Conservation (phyloP, 2,888 invertebrate species). For the Laspeyria flexula region DNA sequence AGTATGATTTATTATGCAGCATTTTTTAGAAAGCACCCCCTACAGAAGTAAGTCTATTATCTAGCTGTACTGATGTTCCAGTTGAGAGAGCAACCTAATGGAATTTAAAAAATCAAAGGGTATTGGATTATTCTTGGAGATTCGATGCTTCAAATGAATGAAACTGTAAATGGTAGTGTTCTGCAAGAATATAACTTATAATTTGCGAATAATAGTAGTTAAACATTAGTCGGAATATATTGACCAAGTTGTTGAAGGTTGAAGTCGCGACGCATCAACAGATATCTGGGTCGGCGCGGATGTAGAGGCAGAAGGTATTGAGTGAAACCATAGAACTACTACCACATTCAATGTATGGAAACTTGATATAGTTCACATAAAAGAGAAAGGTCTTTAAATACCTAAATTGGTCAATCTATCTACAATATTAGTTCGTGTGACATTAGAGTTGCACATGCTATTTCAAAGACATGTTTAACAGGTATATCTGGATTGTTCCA, state of each 20-base stretch:
- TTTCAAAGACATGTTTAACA: constrained; percentile 46
- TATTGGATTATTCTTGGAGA: too few relatives aligned
- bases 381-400: constrained; percentile 44
- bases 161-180: too few relatives aligned
- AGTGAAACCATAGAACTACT: constrained; percentile 59
- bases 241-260: constrained; percentile 56
- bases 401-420: constrained; percentile 23
- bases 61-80: too few relatives aligned
- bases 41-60: too few relatives aligned
- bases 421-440: constrained; percentile 31
- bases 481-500: constrained; percentile 47
- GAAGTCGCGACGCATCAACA: constrained; percentile 51
- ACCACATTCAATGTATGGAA: constrained; percentile 31
- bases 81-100: too few relatives aligned
- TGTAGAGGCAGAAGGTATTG: constrained; percentile 50
- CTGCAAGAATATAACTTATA: too few relatives aligned
- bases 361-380: constrained; percentile 43
- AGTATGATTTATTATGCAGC: too few relatives aligned
- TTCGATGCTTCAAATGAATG: too few relatives aligned
- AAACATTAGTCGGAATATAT: constrained; percentile 24
- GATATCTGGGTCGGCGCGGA: constrained; percentile 57
- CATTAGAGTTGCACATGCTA: constrained; percentile 26
- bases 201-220: constrained; percentile 27
- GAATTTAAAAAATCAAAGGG: too few relatives aligned
- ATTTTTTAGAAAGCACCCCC: too few relatives aligned